Evolutionary conservation across 2,888 invertebrate species (phyloP).

Genomic region (Rhagophthalmus giganteus): DNA sequence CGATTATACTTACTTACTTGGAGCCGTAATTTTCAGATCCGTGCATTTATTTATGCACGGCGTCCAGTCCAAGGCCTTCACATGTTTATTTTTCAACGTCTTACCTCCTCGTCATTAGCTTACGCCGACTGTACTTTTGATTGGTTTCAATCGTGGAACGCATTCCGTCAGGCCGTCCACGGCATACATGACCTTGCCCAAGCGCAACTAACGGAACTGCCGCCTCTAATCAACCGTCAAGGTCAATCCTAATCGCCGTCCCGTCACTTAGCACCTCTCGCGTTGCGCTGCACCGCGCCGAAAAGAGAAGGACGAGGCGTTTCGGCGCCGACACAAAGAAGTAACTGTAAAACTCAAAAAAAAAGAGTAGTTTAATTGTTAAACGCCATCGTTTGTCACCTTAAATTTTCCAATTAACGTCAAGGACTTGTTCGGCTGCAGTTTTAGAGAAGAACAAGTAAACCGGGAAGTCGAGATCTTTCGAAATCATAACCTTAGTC

Average conservation of each 20-base stretch:
- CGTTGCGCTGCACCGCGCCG: constrained; percentile 9
- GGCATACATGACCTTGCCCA: constrained; percentile 39
- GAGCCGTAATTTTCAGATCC: background rate
- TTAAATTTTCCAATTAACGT: too few species aligned
- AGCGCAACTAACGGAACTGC: constrained; percentile 39
- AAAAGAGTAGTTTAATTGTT: constrained; percentile 9
- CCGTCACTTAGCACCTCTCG: constrained; percentile 30
- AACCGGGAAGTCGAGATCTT: constrained; percentile 7
- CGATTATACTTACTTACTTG: background rate
- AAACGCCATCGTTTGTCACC: background rate
- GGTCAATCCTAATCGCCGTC: constrained; percentile 34
- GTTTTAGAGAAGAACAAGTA: background rate
- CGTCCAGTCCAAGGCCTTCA: background rate
- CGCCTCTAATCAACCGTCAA: constrained; percentile 38
- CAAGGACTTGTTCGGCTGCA: too few species aligned
- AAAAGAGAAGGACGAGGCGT: constrained; percentile 9
- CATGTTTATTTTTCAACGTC: background rate
- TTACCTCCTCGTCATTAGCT: background rate
- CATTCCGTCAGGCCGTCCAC: constrained; percentile 16
- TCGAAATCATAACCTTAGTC: constrained; percentile 15
- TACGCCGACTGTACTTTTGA: background rate
- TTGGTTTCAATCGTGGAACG: background rate
- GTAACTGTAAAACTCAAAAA: constrained; percentile 17
- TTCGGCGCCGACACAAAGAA: constrained; percentile 22
- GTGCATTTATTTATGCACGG: background rate